Conservation (phyloP, 2,797 vertebrate genomes). For the Spondyliosoma cantharus region DNA sequence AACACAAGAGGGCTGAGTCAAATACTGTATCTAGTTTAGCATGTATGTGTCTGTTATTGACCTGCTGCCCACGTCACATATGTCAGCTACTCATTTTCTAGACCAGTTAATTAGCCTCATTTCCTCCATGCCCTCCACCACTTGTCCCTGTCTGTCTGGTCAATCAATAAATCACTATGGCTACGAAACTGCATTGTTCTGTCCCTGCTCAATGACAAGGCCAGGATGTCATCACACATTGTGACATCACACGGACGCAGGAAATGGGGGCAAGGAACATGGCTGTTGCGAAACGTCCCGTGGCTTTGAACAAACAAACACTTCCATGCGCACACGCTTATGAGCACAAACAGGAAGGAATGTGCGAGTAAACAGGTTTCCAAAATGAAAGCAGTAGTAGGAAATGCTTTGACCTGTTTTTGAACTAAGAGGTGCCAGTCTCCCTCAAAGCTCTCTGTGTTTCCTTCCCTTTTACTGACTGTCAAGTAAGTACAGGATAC, state of each 20-base stretch:
- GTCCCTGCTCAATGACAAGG: slow-evolving; percentile 17
- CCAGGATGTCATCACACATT: slow-evolving; percentile 54
- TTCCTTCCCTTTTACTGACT: slow-evolving; percentile 54
- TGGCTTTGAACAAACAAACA: slow-evolving; percentile 31
- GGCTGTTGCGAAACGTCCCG: slow-evolving; percentile 44
- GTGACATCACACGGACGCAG: slow-evolving; percentile 60
- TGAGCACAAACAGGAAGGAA: slow-evolving; percentile 23
- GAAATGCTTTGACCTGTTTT: slow-evolving; percentile 53
- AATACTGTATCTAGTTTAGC: slow-evolving; percentile 1
- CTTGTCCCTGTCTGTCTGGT: slow-evolving; percentile 29
- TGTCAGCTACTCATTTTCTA: slow-evolving; percentile 45
- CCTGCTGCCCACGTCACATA: neutral
- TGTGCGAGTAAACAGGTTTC: slow-evolving; percentile 38
- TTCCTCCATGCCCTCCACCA: slow-evolving; percentile 52
- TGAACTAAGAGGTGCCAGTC: slow-evolving; percentile 32
- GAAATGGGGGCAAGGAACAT: slow-evolving; percentile 41
- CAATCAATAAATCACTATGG: slow-evolving; percentile 62
- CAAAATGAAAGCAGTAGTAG: slow-evolving; percentile 40
- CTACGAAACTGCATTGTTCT: slow-evolving; percentile 42
- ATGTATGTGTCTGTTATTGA: slow-evolving; percentile 28
- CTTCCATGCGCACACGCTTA: slow-evolving; percentile 9
- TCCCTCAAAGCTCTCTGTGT: slow-evolving; percentile 1
- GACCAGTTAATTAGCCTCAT: slow-evolving; percentile 65
- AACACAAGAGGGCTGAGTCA: neutral
- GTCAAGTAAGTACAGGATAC: slow-evolving; percentile 34